Conservation (phyloP, 2,113 vertebrate genomes). For the mouse (Mus musculus) region GRCm39 chr10:26421501-26422000, state of each 20-base stretch:
- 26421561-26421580: neutral
- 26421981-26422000: neutral
- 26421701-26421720: neutral
- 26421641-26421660: neutral
- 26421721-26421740: neutral
- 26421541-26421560: neutral
- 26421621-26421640: too few species aligned
- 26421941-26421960: slow-evolving; percentile 44
- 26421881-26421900: slow-evolving; percentile 56
- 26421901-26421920: slow-evolving; percentile 36
- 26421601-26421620: neutral
- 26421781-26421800: slow-evolving; percentile 9
- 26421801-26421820: slow-evolving; percentile 33
- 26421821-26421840: slow-evolving; percentile 58
- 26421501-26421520: neutral
- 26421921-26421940: slow-evolving; percentile 11
- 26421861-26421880: slow-evolving; percentile 56
- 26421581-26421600: neutral
- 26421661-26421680: neutral
- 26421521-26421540: neutral
- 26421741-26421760: neutral
- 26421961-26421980: slow-evolving; percentile 8
- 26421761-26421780: neutral
- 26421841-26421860: slow-evolving; percentile 62
- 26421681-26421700: neutral